A percentile compares a stretch with the other conserved stretches of the same genome.
Conservation (phyloP, 2,113 vertebrate species). For the Pica pica region DNA sequence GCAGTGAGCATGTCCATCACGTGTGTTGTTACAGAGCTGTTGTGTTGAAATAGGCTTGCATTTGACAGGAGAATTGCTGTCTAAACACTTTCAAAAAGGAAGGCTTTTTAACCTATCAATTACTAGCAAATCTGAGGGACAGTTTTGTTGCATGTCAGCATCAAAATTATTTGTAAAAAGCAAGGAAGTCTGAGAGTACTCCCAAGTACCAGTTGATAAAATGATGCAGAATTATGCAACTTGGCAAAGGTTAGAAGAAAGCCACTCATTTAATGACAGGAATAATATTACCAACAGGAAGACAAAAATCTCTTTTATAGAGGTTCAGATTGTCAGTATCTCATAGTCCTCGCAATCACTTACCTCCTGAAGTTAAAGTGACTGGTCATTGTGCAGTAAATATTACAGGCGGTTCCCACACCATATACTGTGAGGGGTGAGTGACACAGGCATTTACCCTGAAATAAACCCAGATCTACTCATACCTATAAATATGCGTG, state of each 20-base stretch:
- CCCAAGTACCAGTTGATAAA: neutral
- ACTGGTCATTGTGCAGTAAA: neutral
- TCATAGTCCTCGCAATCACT: neutral
- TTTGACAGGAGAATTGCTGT: neutral
- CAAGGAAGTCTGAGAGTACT: neutral
- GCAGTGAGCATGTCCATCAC: neutral
- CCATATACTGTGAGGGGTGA: neutral
- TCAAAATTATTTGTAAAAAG: neutral
- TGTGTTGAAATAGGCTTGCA: neutral
- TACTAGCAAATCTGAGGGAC: neutral
- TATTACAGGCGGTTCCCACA: neutral
- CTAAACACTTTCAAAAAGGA: neutral
- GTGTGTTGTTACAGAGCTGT: neutral
- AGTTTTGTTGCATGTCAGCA: neutral
- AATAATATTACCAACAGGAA: slow-evolving; percentile 2
- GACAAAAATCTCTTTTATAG: slow-evolving; percentile 13
- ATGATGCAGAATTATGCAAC: neutral
- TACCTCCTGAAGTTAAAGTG: neutral
- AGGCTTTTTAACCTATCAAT: neutral
- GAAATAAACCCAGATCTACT: neutral
- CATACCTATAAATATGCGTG: neutral
- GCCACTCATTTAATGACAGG: neutral
- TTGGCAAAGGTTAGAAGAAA: neutral
- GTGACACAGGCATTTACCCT: neutral
- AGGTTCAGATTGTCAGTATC: neutral